Evolutionary conservation across 2,888 invertebrate species (phyloP), one percentile per base, ranked within the genome.

Genomic region (Malthinus flaveolus): DNA sequence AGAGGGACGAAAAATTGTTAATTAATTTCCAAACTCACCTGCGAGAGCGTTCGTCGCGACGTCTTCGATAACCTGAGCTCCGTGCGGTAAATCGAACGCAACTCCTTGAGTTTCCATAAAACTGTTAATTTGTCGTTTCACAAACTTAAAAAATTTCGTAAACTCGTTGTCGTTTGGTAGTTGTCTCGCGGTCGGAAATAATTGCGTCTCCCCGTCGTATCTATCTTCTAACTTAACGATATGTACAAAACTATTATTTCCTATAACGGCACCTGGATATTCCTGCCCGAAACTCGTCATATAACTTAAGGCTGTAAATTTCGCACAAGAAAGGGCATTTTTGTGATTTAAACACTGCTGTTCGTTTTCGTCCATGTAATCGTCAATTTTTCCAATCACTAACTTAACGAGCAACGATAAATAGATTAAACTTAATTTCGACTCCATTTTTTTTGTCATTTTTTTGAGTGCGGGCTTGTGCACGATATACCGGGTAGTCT

Each of bases 91-190:
- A 42, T 70, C 64, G 32, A 75, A 53, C 36, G 68, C 59, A 13
- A 76, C 56, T 13, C 71, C 73, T 61, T 75, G 75, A 8, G 67
- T 67, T 32, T 66, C 64, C 31, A 75, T 44, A 55, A 72, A 73
- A 46, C 64, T 62, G 48, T 72, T 64, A 8, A 68, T 57, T 49
- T 71, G 71, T 45, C 72, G 66, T 59, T 73, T 67, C 10, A 72
- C 58, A 63, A 75, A 76, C 59, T 73, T 74, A 1, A 73, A 51
- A 48, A 75, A 65, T 56, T 75, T 75, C 1, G 68, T 63, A 45
- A 70, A 67, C 55, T 73, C 74, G 11, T 64, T 62, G 46, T 74
- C 73, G 8, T 52, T 59, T n/a, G 61, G 46, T 9, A 64, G 32
- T 53, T 64, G 63, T 52, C 70, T 64, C 11, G 64, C 60, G 2